Base-by-base conservation (phyloP, 2,113 vertebrate species). In the Tachysurus fulvidraco region DNA sequence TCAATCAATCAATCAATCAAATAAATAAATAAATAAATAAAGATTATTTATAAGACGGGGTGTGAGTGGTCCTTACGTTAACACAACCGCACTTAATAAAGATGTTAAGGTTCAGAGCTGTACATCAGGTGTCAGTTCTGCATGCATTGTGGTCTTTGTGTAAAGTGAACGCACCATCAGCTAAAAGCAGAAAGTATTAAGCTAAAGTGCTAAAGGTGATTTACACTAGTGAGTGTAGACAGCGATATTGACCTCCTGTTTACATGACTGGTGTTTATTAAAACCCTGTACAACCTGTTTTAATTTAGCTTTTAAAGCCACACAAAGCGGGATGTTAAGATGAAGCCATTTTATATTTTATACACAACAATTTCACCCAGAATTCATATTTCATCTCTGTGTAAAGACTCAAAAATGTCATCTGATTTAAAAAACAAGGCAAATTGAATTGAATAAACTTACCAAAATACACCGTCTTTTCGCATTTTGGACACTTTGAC, bases 401-500 rank as follows among this genome's bases (percentile, higher is more conserved):
- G 41, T 74, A 62, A 60, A 73, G 65, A 69, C 19, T 2, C 19
- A 85, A 90, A 50, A 85, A 83, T 85, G 11, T 89, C 36, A 59
- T 59, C 54, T 69, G 59, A n/a, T 2, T 41, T 3, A 2, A 4
- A 4, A 62, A 8, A 19, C 57, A 0, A 84, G 2, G 36, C 36
- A 36, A 85, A 86, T 5, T 13, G 5, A 30, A 80, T 52, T 80
- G 54, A 83, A 41, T 6, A 23, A 16, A 95, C 97, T 96, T 90
- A 97, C 97, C 97, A 86, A 99, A 99, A 92, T 98, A 99, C 84
- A 99, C 97, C 50, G 97, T 97, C 94, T 98, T 98, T 57, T 97
- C 97, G 92, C 97, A 98, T 94, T 97, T 98, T 69, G 97, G 97
- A 88, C 97, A 99, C 92, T 97, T 97, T 91, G 97, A 98, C 84